Percentiles rank a stretch among this genome's conserved stretches.
Evolutionary conservation across 2,113 vertebrate species (phyloP).

Genomic region (Ameiurus melas): DNA sequence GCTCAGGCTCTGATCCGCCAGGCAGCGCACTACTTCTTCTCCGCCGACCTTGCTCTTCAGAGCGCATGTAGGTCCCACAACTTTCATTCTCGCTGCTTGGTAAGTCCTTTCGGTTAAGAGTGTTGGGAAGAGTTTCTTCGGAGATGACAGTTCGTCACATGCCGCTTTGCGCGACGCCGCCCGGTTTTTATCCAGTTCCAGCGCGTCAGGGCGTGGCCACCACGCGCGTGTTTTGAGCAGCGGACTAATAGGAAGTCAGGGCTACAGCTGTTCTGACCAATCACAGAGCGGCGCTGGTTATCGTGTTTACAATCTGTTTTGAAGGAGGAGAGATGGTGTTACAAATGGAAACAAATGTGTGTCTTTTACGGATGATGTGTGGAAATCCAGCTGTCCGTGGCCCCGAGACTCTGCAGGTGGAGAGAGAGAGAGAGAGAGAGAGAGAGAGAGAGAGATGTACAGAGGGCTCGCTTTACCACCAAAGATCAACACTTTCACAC

Average conservation of each 20-base stretch:
- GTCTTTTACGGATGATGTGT: slow-evolving; percentile 80
- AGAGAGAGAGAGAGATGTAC: slow-evolving; percentile 24
- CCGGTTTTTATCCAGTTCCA: slow-evolving; percentile 57
- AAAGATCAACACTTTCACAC: slow-evolving; percentile 38
- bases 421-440: slow-evolving; percentile 69
- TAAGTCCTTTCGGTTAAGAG: neutral
- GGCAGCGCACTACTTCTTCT: slow-evolving; percentile 77
- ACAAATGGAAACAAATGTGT: slow-evolving; percentile 85
- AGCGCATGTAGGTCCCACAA: slow-evolving; percentile 77
- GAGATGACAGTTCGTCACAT: slow-evolving; percentile 74
- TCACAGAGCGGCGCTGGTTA: slow-evolving; percentile 63
- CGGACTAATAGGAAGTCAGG: slow-evolving; percentile 60
- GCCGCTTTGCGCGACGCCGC: slow-evolving; percentile 18
- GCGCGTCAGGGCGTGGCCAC: slow-evolving; percentile 56
- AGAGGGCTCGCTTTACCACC: slow-evolving; percentile 18
- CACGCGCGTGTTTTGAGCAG: slow-evolving; percentile 53
- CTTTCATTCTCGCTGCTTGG: slow-evolving; percentile 73
- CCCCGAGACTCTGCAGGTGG: slow-evolving; percentile 72
- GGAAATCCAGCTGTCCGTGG: slow-evolving; percentile 78
- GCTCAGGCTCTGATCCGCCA: slow-evolving; percentile 83
- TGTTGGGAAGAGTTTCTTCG: neutral
- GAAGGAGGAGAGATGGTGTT: slow-evolving; percentile 69
- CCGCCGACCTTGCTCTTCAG: slow-evolving; percentile 80
- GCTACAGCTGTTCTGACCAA: slow-evolving; percentile 58
- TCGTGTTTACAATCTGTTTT: slow-evolving; percentile 75